phyloP scores from a whole-genome alignment of 1,140 invertebrate genomes.

The Schlechtendalia chinensis region DNA sequence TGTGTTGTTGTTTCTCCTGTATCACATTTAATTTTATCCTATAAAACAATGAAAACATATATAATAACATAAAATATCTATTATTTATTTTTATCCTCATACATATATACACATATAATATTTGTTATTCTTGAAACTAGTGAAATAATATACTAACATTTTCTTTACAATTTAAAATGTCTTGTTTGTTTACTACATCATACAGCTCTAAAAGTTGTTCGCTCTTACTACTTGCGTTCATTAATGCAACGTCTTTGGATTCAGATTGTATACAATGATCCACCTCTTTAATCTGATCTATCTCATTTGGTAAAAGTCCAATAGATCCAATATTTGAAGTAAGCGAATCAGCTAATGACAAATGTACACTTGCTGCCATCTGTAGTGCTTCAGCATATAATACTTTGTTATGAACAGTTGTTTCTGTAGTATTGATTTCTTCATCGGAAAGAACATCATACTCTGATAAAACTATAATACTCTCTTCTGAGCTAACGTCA shows the following conservation, averaged over 20 bases:
- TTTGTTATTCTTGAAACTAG: neutral
- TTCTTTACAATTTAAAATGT: neutral
- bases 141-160: conserved; percentile 20
- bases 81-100: neutral
- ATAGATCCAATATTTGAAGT: neutral
- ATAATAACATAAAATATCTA: neutral
- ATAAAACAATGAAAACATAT: neutral
- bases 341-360: neutral
- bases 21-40: conserved; percentile 4
- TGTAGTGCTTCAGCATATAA: conserved; percentile 8
- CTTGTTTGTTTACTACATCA: neutral
- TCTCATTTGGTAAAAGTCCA: neutral
- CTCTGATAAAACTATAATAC: conserved; percentile 27
- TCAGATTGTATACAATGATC: neutral
- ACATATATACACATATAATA: neutral
- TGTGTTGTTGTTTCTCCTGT: neutral
- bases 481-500: conserved; percentile 24
- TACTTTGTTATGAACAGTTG: neutral
- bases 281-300: neutral
- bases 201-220: conserved; percentile 15
- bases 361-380: conserved; percentile 6
- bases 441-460: conserved; percentile 30
- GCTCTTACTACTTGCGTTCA: conserved; percentile 1
- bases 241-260: neutral
- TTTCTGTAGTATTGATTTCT: neutral